phyloP scores from a whole-genome alignment of 2,113 vertebrate genomes.

The Triplophysa dalaica region DNA sequence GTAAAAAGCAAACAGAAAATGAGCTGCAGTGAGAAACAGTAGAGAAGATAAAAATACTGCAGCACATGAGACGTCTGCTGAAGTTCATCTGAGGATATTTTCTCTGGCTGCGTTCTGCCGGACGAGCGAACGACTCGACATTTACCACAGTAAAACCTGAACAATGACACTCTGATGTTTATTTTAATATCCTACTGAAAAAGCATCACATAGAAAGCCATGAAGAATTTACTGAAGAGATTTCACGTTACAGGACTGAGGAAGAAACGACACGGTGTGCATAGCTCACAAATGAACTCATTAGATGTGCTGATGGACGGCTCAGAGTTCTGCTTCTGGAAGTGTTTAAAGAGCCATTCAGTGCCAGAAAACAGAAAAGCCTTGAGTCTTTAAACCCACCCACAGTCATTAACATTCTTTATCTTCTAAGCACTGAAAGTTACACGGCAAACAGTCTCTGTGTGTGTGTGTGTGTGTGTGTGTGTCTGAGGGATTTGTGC shows the following conservation, averaged over 20 bases:
- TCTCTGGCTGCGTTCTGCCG: background rate
- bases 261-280: background rate
- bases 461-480: slow-evolving; percentile 11
- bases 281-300: background rate
- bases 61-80: background rate
- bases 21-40: background rate
- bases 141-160: background rate
- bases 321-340: background rate
- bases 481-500: slow-evolving; percentile 16
- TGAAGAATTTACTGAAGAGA: background rate
- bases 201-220: background rate
- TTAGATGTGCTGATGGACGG: background rate
- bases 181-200: no score
- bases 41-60: background rate
- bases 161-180: background rate
- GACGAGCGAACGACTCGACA: background rate
- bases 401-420: slow-evolving; percentile 21
- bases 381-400: background rate
- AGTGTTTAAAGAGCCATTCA: background rate
- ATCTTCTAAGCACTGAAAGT: slow-evolving; percentile 10
- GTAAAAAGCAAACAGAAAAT: background rate
- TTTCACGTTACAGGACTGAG: background rate
- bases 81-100: background rate
- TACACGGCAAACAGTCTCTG: slow-evolving; percentile 13
- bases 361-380: slow-evolving; percentile 18